Conservation (phyloP, 2,797 vertebrate genomes). For the Dendrocincla tyrannina region DNA sequence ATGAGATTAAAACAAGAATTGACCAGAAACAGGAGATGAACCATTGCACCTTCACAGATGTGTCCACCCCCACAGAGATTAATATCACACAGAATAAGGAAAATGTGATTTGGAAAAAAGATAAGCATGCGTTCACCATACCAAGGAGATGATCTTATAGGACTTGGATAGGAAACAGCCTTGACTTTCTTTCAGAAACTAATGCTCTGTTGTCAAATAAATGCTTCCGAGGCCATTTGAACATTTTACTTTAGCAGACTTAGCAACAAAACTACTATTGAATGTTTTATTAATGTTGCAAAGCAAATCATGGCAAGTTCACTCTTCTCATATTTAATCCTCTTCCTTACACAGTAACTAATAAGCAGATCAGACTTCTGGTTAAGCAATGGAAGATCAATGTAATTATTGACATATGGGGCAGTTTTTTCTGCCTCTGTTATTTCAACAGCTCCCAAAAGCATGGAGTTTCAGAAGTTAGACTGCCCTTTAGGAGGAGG, state of each 20-base stretch:
- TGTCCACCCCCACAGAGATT: conserved; percentile 31
- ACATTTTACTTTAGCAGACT: not conserved
- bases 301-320: not conserved
- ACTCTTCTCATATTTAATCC: conserved; percentile 17
- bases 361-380: conserved; percentile 8
- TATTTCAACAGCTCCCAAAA: not conserved
- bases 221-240: not conserved
- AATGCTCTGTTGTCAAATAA: not conserved
- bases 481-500: not conserved
- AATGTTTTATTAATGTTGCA: conserved; percentile 17
- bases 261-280: not conserved
- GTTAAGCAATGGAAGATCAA: not conserved
- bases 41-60: not conserved
- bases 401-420: not conserved
- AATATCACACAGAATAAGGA: not conserved
- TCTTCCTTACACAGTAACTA: not conserved
- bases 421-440: not conserved
- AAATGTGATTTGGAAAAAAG: conserved; percentile 44
- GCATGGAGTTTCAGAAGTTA: not conserved
- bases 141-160: not conserved
- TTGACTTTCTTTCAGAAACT: not conserved
- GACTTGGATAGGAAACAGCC: conserved; percentile 1
- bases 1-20: conserved; percentile 58
- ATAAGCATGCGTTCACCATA: not conserved
- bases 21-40: conserved; percentile 12